phyloP scores from a whole-genome alignment of 92 coral and sea anemone species.

The Porites rus region DNA sequence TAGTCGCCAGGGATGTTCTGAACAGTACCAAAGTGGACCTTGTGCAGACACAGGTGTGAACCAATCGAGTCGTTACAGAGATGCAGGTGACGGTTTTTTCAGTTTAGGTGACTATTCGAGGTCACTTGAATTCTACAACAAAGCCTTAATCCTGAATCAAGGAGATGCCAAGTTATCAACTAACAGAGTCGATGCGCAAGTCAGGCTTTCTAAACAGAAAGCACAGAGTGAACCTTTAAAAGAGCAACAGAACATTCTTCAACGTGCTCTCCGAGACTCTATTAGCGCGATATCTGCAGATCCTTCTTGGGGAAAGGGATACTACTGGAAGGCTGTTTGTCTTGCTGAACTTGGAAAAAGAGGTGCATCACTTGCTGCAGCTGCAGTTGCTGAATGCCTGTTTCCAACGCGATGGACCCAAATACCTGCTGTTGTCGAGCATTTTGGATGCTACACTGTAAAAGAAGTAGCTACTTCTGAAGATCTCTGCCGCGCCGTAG shows the following conservation, averaged over 20 bases:
- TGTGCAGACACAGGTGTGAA: neutral
- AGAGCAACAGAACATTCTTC: neutral
- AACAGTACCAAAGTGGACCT: neutral
- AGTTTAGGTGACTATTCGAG: neutral
- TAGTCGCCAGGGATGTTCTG: neutral
- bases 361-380: constrained; percentile 20
- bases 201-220: neutral
- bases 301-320: constrained; percentile 23
- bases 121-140: neutral
- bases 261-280: neutral
- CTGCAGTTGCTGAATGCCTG: neutral
- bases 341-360: neutral
- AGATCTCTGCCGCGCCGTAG: neutral
- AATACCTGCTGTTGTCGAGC: neutral
- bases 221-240: neutral
- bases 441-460: neutral
- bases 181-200: neutral
- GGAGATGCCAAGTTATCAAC: constrained; percentile 2
- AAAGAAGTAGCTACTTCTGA: neutral
- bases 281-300: neutral
- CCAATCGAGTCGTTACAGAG: neutral
- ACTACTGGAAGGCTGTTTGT: constrained; percentile 20
- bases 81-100: neutral
- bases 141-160: neutral
- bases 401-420: neutral